phyloP scores from a whole-genome alignment of 2,113 vertebrate species.

The Megalops atlanticus region DNA sequence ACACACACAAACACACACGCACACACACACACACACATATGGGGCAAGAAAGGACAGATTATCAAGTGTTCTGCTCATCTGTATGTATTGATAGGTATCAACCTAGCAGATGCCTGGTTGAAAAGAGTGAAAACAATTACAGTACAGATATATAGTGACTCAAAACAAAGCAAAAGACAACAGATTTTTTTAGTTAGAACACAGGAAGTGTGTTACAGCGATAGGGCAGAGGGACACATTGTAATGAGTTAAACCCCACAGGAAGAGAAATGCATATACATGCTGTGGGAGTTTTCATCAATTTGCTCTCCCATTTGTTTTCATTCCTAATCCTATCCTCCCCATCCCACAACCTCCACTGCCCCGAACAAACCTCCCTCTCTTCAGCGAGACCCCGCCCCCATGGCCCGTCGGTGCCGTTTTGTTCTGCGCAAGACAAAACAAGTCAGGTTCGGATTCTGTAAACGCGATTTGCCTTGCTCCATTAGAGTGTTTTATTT shows the following conservation, averaged over 20 bases:
- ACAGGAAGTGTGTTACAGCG: too few species aligned
- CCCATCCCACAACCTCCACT: neutral
- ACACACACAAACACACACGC: too few species aligned
- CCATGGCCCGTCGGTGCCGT: neutral
- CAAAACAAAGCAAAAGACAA: neutral
- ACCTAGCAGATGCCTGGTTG: neutral
- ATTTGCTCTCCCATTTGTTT: neutral
- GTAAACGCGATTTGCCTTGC: constrained; percentile 2
- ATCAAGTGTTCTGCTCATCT: neutral
- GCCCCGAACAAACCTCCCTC: neutral
- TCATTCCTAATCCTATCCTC: neutral
- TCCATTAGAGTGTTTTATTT: constrained; percentile 13
- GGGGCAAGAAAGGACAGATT: neutral
- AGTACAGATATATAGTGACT: neutral
- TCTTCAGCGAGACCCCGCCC: too few species aligned
- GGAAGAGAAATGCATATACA: neutral
- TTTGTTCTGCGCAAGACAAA: constrained; percentile 8
- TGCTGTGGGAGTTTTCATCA: neutral
- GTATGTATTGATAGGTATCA: too few species aligned
- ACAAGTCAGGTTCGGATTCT: neutral
- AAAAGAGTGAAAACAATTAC: neutral
- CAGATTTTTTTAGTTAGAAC: too few species aligned
- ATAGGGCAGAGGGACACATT: too few species aligned
- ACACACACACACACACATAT: too few species aligned
- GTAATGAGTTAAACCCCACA: neutral